Evolutionary conservation across 2,888 invertebrate species (phyloP), one percentile per base, ranked within the genome.

Genomic region (Tethea ocularis): DNA sequence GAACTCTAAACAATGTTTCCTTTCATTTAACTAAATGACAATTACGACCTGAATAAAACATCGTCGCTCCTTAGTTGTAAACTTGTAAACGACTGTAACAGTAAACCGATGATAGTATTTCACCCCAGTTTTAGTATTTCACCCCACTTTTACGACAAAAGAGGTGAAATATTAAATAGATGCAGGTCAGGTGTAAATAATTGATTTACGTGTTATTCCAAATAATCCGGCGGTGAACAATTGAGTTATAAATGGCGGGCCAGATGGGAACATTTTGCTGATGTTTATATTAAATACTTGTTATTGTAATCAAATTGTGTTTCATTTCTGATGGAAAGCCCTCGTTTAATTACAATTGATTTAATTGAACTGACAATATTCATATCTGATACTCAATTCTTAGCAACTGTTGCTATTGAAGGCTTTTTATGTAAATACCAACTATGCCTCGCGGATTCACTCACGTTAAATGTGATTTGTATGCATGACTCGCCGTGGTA

Each of bases 171-270:
- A 61, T 64, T 69, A 69, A 73, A 78, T 67, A 72, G 61, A 70
- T 76, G 69, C 70, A 72, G 74, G 79, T 72, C 64, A 59, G 46
- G 61, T 54, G 64, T 74, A 68, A 72, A 80, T 79, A 78, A 78
- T 78, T 78, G 71, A 81, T 75, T 68, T 66, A 66, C 65, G 66
- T 75, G 75, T 75, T 74, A 71, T 69, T 72, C 69, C 68, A 68
- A 78, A 78, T 81, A 77, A 77, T 80, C 68, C 71, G 61, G 36
- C 68, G 61, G 65, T 67, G 20, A 66, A 75, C 71, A 74, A 74
- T 77, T 78, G 69, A 80, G 79, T 80, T 76, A 78, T 74, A 72
- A 68, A 78, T 69, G 69, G 67, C 58, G 66, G 63, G 59, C 64
- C 60, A 63, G 64, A 60, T 70, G 7, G 13, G n/a, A 7, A 17